Conservation (phyloP, 2,888 invertebrate genomes). For the Drosophila fulvimacula region DNA sequence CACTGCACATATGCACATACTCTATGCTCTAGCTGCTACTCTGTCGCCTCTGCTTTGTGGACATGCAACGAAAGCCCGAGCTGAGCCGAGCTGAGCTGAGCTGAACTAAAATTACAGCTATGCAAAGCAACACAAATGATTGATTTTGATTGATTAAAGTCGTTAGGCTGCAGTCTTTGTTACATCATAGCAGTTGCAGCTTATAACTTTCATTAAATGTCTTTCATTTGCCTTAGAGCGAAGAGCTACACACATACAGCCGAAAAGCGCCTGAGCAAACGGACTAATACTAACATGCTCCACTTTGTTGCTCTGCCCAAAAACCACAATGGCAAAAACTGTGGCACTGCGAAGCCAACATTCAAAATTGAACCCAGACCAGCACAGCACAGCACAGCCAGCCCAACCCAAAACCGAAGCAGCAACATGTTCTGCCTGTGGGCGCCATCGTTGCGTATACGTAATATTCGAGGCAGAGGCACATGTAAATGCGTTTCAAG, state of each 20-base stretch:
- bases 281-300: conserved; percentile 4
- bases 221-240: background rate
- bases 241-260: background rate
- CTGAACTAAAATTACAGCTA: conserved; percentile 4
- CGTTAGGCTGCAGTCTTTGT: background rate
- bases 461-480: conserved; percentile 40
- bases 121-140: background rate
- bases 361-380: background rate
- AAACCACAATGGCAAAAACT: conserved; percentile 16
- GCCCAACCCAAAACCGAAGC: background rate
- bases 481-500: conserved; percentile 18
- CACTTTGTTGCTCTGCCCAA: background rate
- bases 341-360: conserved; percentile 7
- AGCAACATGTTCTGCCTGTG: conserved; percentile 47
- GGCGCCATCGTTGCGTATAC: conserved; percentile 59
- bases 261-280: conserved; percentile 1
- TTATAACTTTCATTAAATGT: background rate
- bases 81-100: background rate
- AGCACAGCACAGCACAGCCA: too few relatives aligned
- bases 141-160: conserved; percentile 14
- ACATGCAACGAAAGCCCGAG: background rate
- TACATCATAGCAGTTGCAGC: background rate
- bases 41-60: conserved; percentile 18
- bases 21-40: background rate
- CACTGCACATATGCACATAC: conserved; percentile 30